Conservation (phyloP, 2,113 vertebrate species). For the Monarcha castaneiventris region DNA sequence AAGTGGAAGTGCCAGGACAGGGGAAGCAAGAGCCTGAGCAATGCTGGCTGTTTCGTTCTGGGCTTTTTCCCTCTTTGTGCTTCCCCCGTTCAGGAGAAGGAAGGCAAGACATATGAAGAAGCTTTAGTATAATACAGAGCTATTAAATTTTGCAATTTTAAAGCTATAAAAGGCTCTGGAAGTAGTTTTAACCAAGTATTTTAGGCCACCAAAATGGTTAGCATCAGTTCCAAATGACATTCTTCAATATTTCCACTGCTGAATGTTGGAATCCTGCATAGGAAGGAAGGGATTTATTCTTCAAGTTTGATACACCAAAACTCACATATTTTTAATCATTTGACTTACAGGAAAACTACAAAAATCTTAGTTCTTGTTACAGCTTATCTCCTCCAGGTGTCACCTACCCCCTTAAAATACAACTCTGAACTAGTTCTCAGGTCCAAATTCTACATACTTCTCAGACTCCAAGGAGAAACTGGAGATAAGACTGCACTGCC, state of each 20-base stretch:
- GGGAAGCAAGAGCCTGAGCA: background rate
- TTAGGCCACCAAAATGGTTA: background rate
- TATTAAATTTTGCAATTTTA: background rate
- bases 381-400: background rate
- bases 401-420: background rate
- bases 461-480: background rate
- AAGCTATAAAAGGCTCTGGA: background rate
- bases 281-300: slow-evolving; percentile 3
- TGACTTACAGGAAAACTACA: background rate
- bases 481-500: background rate
- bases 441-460: background rate
- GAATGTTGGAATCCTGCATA: background rate
- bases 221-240: background rate
- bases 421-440: background rate
- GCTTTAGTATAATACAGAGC: background rate
- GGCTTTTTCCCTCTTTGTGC: background rate
- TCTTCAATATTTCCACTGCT: background rate
- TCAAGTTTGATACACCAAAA: background rate
- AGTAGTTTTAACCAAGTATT: background rate
- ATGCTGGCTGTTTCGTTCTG: background rate
- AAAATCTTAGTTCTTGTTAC: background rate
- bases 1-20: background rate
- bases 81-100: background rate
- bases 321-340: background rate
- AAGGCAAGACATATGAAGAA: background rate